Evolutionary conservation across 2,888 invertebrate genomes (phyloP), one percentile per base, ranked within the genome.

Genomic region (Synanthedon vespiformis): DNA sequence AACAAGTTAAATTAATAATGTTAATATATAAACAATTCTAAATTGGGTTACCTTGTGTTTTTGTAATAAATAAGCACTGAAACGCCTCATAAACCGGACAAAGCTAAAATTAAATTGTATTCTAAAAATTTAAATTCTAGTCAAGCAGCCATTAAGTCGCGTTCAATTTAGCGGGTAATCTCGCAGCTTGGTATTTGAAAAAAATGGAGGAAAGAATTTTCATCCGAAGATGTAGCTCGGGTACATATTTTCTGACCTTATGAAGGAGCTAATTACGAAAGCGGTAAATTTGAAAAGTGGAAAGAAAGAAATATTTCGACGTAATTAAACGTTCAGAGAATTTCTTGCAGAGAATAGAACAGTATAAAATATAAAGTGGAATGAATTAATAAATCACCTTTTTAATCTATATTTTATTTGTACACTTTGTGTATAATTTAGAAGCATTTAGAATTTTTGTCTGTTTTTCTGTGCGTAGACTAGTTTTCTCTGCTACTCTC

Each of bases 281-380:
- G 56, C 65, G 62, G 65, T 67, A 67, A 71, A 69, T 68, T 69
- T 64, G 59, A 67, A 69, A 70, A 65, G 60, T 62, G 53, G 56
- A 64, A 64, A 64, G 63, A 69, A 71, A 64, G 71, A 67, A 70
- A 69, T 67, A 63, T 67, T 68, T 63, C 67, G 61, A 62, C 64
- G 66, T 69, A 71, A 74, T 74, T 71, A 70, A 61, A 62, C 61
- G 55, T 61, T 64, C 62, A 54, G 64, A 61, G 60, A 48, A 18
- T 48, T 44, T 14, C 14, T 44, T 44, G 14, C n/a, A n/a, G 44
- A 14, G 8, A 13, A 2, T n/a, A 44, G 13, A 44, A 44, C 14
- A 10, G 34, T 10, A 34, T 34, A 10, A 44, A 44, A 44, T 44
- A 44, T 44, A 13, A 44, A 44, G 14, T 12, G 44, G 10, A 13